Base-by-base conservation (phyloP, 2,113 vertebrate genomes). In the Azemiops feae region DNA sequence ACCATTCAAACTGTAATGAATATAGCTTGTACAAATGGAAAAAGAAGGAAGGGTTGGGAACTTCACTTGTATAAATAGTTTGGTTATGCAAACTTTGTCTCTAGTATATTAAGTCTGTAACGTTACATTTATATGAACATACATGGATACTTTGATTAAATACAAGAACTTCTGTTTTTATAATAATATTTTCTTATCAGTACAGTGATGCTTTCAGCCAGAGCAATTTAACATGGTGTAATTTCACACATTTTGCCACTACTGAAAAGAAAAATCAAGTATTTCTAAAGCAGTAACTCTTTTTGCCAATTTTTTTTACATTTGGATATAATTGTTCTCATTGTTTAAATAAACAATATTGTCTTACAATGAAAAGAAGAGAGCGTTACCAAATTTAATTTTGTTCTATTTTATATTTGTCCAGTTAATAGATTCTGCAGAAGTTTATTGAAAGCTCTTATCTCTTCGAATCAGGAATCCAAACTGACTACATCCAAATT, bases 181-280 rank as follows among this genome's bases (percentile, higher is more conserved):
- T 93, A 86, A 27, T 50, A 6, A 93, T 87, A 34, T 53, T 94
- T 94, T 91, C 22, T 0, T 58, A 55, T 89, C 85, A 27, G 88
- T 25, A 58, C 91, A 8, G 11, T 96, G 92, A 88, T 92, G 0
- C 81, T 92, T 92, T 22, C 27, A 30, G 93, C 6, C 55, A 27
- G 5, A 88, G 12, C 91, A 95, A 18, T 91, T 6, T 43, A 93
- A 85, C 27, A 90, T 16, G 89, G 92, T 94, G 92, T 18, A 93
- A 3, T 55, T 90, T 11, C 85, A 93, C n/a, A 12, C 89, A 11
- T 22, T 90, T 57, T 16, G 18, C 1, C 39, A 90, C 93, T 92
- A 57, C 87, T 91, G 92, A 86, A 25, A 89, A 90, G 93, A 94
- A 88, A 69, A 4, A 23, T 14, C 2, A 93, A 89, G 25, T 93